Evolutionary conservation across 2,797 vertebrate genomes (phyloP).

Genomic region (Pitangus sulphuratus): DNA sequence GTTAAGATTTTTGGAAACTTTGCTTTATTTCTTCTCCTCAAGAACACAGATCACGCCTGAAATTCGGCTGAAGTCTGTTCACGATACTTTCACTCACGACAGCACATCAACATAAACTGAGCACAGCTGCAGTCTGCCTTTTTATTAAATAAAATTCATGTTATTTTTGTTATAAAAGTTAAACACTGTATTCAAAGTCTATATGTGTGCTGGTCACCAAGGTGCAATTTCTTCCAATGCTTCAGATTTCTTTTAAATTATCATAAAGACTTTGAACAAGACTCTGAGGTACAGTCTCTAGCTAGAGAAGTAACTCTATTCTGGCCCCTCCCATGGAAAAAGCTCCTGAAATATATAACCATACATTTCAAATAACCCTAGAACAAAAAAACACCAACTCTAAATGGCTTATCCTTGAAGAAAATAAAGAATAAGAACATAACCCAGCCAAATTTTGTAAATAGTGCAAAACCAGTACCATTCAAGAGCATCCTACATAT

Average conservation of each 20-base stretch:
- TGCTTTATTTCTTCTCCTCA: neutral
- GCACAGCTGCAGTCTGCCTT: neutral
- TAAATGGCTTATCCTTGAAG: neutral
- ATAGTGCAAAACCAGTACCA: neutral
- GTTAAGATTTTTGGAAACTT: neutral
- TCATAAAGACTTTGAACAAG: neutral
- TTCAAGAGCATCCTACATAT: neutral
- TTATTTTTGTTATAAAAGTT: neutral
- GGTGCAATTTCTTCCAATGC: neutral
- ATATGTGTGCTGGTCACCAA: neutral
- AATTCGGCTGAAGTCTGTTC: neutral
- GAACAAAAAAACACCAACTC: neutral
- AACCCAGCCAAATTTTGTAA: neutral
- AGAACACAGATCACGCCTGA: neutral
- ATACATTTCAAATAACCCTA: neutral
- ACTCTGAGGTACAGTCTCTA: neutral
- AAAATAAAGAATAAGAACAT: neutral
- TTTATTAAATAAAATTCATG: neutral
- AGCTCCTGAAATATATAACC: neutral
- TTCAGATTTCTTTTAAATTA: neutral
- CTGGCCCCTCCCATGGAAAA: neutral
- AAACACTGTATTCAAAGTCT: neutral
- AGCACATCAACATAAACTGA: neutral
- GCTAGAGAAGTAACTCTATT: neutral
- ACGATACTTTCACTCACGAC: neutral